phyloP scores from a whole-genome alignment of 2,113 vertebrate species.

The Hepsetus odoe region DNA sequence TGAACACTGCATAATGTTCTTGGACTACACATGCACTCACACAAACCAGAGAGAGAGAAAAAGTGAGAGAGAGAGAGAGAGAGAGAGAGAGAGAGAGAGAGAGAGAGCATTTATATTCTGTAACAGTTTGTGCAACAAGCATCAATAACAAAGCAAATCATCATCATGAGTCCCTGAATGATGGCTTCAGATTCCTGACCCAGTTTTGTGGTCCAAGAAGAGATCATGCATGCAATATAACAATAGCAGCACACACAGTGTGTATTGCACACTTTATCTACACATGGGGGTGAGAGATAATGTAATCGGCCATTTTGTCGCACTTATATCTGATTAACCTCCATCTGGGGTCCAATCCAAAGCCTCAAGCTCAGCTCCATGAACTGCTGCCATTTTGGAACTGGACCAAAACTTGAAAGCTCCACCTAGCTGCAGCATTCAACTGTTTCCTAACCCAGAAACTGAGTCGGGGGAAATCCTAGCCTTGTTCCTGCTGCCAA shows the following conservation, averaged over 20 bases:
- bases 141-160: slow-evolving; percentile 4
- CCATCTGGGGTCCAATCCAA: slow-evolving; percentile 28
- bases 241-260: slow-evolving; percentile 18
- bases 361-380: slow-evolving; percentile 40
- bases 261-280: slow-evolving; percentile 34
- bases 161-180: not conserved
- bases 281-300: slow-evolving; percentile 30
- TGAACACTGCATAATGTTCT: not conserved
- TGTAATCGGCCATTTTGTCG: slow-evolving; percentile 41
- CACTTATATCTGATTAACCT: slow-evolving; percentile 37
- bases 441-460: slow-evolving; percentile 11
- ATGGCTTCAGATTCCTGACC: slow-evolving; percentile 1
- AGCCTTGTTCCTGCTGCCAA: slow-evolving; percentile 26
- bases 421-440: slow-evolving; percentile 30
- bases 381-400: slow-evolving; percentile 28
- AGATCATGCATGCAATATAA: slow-evolving; percentile 6
- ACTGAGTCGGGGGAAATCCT: slow-evolving; percentile 7
- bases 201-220: not conserved
- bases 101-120: slow-evolving; percentile 10
- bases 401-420: slow-evolving; percentile 26
- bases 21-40: not conserved
- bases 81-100: slow-evolving; percentile 18
- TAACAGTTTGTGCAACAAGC: not conserved
- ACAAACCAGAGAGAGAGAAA: not conserved
- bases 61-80: slow-evolving; percentile 12